Percentiles rank a stretch among this genome's conserved stretches.
These are phyloP conservation scores for Phymorhynchus buccinoides DNA, from an alignment of 1,140 invertebrate genomes.

Conservation along the genomic window DNA sequence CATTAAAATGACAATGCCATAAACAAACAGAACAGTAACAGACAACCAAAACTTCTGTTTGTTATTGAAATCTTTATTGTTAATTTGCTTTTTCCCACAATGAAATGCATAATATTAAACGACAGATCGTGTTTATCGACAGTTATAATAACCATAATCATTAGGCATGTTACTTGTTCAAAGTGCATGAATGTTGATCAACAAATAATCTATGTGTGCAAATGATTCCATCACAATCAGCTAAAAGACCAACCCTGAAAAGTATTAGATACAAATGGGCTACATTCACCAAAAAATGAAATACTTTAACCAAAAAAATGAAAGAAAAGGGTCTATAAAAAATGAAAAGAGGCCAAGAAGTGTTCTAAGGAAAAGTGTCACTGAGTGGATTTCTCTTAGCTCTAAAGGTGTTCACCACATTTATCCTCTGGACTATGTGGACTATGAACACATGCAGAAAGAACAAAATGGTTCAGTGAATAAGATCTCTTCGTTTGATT, in stretches of 20 bases:
- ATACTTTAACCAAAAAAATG: not conserved
- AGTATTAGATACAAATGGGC: no score
- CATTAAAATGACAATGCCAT: no score
- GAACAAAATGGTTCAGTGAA: no score
- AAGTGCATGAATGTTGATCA: not conserved
- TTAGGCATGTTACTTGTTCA: not conserved
- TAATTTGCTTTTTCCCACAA: not conserved
- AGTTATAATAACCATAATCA: no score
- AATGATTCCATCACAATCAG: not conserved
- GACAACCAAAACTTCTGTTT: not conserved
- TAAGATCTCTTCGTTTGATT: no score
- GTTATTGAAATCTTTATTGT: not conserved
- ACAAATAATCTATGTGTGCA: not conserved
- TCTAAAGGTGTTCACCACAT: no score
- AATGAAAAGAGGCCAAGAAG: no score
- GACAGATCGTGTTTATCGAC: not conserved
- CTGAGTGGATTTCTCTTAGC: no score
- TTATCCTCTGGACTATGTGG: no score
- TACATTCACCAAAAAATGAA: not conserved
- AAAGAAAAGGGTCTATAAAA: not conserved
- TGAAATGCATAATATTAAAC: conserved; percentile 7
- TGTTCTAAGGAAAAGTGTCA: no score
- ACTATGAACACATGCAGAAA: no score
- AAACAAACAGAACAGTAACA: no score
- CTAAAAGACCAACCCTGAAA: not conserved